Evolutionary conservation across 2,113 vertebrate species (phyloP).

Genomic region (Oryzias curvinotus): DNA sequence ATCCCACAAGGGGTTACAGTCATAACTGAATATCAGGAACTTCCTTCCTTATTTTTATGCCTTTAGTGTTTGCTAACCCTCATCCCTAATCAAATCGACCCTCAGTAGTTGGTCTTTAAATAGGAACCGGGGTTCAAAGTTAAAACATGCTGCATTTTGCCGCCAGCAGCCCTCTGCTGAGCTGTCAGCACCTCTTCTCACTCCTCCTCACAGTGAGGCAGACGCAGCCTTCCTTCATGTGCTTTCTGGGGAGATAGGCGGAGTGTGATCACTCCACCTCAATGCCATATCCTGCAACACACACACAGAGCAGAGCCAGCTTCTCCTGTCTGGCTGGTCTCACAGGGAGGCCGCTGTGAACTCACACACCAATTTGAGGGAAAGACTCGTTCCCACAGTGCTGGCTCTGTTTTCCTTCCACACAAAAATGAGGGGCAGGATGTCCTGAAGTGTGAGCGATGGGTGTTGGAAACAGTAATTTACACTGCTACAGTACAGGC

Average conservation of each 20-base stretch:
- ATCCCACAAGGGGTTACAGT: slow-evolving; percentile 31
- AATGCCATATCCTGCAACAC: slow-evolving; percentile 53
- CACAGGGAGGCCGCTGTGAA: slow-evolving; percentile 56
- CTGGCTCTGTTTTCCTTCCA: slow-evolving; percentile 51
- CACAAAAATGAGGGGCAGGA: slow-evolving; percentile 53
- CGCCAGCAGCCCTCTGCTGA: slow-evolving; percentile 53
- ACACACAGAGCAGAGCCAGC: slow-evolving; percentile 36
- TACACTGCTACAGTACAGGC: slow-evolving; percentile 42
- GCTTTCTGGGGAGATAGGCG: slow-evolving; percentile 58
- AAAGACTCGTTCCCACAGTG: slow-evolving; percentile 49
- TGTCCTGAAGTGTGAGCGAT: slow-evolving; percentile 57
- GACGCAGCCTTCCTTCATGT: slow-evolving; percentile 58
- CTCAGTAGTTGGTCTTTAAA: slow-evolving; percentile 56
- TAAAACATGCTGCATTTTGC: slow-evolving; percentile 61
- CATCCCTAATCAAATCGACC: slow-evolving; percentile 24
- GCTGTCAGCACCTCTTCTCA: slow-evolving; percentile 68
- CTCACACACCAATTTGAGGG: slow-evolving; percentile 63
- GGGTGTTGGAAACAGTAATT: slow-evolving; percentile 60
- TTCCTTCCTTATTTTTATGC: slow-evolving; percentile 3
- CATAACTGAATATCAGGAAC: slow-evolving; percentile 5
- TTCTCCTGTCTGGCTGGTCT: slow-evolving; percentile 56
- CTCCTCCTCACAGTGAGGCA: slow-evolving; percentile 54
- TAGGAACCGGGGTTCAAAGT: slow-evolving; percentile 48
- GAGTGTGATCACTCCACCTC: slow-evolving; percentile 59
- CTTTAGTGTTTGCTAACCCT: slow-evolving; percentile 5